Base-by-base conservation (phyloP, 2,113 vertebrate species). In the Syrmaticus mikado region DNA sequence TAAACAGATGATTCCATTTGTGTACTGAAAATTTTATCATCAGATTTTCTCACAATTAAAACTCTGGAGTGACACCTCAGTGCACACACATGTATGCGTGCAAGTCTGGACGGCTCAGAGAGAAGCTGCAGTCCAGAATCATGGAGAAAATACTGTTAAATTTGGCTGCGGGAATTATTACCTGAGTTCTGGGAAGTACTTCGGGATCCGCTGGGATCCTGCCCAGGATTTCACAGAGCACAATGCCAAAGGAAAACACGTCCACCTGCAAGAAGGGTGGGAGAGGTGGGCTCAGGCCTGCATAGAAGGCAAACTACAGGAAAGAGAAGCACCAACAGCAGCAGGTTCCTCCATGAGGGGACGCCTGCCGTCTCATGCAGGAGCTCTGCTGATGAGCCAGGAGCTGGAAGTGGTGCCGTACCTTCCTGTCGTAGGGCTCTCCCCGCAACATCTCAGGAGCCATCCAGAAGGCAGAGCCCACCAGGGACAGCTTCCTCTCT, bases 381-480 rank as follows among this genome's bases (percentile, higher is more conserved):
- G 46, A 72, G 34, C 13, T 66, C 28, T 22, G 36, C 24, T 34
- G 36, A 57, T 64, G 46, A n/a, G 11, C 30, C 32, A 62, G 36
- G 10, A 68, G 28, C 40, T 10, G 36, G 58, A 62, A 50, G 19
- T 50, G 46, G 11, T 18, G 60, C 10, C 34, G 19, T 92, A 98
- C 98, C 98, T 99, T 99, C 52, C 97, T 96, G 96, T 99, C 98
- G 3, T 99, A 99, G 0, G 97, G 98, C 75, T 99, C 98, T 41
- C 98, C 98, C 11, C 98, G 96, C 45, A 99, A 96, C 98, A 99
- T 99, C 94, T 99, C 98, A 0, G 98, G 98, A 13, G 98, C 98
- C 98, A 99, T 99, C 98, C 98, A 99, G 97, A 98, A 99, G 55
- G 98, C 98, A 1, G 98, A 99, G 40, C 98, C 98, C 82, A 99